Evolutionary conservation across 2,888 invertebrate genomes (phyloP), one percentile per base, ranked within the genome.

Genomic region (Diadegma fenestrale): DNA sequence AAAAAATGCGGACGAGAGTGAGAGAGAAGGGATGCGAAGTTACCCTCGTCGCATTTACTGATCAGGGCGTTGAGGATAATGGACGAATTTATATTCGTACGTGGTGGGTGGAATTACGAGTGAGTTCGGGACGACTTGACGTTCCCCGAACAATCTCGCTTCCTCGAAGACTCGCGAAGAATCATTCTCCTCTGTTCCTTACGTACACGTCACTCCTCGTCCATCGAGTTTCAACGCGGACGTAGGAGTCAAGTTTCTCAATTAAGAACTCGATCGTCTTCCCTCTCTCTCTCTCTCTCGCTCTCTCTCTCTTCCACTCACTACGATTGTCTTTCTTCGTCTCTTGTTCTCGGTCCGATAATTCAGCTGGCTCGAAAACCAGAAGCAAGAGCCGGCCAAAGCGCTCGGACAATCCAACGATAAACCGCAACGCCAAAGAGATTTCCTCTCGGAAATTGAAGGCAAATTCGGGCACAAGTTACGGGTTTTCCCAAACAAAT

Each of bases 11-110:
- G n/a, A 6, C 33, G 41, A 19, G 19, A 68, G 17, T 48, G 63
- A 69, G n/a, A 48, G 63, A 72, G 37, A 64, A 43, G 48, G 43
- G 30, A 37, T 26, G 82, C 69, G 79, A 81, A 84, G 75, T 84
- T 84, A 63, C 77, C 80, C 69, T 78, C 64, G 80, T 63, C 58
- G 64, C 81, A 82, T 82, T 82, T 89, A 90, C 89, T 90, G 89
- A 90, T 91, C 89, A 89, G 43, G 45, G 26, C 58, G 88, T 80
- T n/a, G 69, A 66, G 81, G 86, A 91, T 91, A 91, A 91, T 91
- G 87, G 89, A 87, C 89, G 88, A 88, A 91, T 91, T 91, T 91
- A 90, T 91, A 91, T 91, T 91, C 91, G 89, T 84, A 87, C 86
- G 86, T 76, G 80, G 84, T 87, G 86, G 69, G 82, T 80, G 82